These are phyloP conservation scores for Anniella stebbinsi DNA, from an alignment of 2,797 vertebrate genomes.

Conservation along the genomic window DNA sequence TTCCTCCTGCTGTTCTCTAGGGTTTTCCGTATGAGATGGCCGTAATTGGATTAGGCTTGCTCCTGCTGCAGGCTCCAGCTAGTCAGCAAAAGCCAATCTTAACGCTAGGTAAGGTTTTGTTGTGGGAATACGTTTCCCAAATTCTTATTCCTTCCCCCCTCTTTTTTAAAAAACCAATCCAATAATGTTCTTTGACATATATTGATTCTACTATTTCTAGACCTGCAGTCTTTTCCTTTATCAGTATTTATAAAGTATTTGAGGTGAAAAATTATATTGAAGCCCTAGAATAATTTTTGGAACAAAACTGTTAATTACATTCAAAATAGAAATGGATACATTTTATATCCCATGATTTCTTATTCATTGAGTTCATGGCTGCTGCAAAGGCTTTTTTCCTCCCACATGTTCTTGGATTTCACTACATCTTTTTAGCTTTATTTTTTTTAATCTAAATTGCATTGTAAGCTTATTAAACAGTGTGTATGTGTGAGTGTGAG, in stretches of 20 bases:
- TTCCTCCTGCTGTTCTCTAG: constrained; percentile 71
- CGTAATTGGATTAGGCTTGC: constrained; percentile 85
- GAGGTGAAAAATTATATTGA: not conserved
- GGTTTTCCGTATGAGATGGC: constrained; percentile 84
- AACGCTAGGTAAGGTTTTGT: constrained; percentile 84
- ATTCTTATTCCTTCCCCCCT: not conserved
- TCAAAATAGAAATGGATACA: not conserved
- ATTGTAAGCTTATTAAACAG: not conserved
- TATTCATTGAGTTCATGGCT: not conserved
- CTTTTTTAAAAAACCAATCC: not conserved
- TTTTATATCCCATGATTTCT: not conserved
- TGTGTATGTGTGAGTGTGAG: too few species aligned
- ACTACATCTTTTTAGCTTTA: not conserved
- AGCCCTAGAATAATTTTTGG: too few species aligned
- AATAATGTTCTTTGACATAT: not conserved
- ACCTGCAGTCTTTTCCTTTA: not conserved
- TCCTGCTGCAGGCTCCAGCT: constrained; percentile 86
- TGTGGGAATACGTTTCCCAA: not conserved
- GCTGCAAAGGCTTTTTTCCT: not conserved
- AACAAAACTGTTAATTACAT: not conserved
- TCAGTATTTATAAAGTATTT: not conserved
- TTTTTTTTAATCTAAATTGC: not conserved
- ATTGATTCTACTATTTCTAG: not conserved
- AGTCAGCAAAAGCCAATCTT: constrained; percentile 88
- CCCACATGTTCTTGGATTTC: not conserved